These are phyloP conservation scores for Yponomeuta cagnagella DNA, from an alignment of 2,888 invertebrate species.

Conservation along the genomic window DNA sequence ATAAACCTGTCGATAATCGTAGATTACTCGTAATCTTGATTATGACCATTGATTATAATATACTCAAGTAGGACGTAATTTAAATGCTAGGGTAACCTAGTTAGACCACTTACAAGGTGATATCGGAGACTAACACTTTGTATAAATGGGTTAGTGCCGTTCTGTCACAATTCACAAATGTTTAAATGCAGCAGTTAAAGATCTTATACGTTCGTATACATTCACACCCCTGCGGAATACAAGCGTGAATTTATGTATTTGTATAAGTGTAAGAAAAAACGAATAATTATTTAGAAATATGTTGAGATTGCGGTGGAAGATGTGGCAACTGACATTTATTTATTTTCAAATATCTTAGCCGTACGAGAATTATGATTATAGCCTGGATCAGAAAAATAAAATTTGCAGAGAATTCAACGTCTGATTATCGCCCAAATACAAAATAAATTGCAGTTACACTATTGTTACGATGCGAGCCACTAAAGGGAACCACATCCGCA, in stretches of 20 bases:
- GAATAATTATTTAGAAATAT: too few species aligned
- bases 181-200: too few species aligned
- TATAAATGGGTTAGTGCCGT: background rate
- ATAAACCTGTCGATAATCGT: constrained; percentile 50
- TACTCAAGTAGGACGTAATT: constrained; percentile 56
- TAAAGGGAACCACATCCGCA: background rate
- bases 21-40: constrained; percentile 59
- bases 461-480: background rate
- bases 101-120: constrained; percentile 47
- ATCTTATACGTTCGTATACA: too few species aligned
- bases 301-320: too few species aligned
- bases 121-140: constrained; percentile 8
- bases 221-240: background rate
- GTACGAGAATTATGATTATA: too few species aligned
- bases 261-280: too few species aligned
- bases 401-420: too few species aligned
- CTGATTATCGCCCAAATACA: background rate
- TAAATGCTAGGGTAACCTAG: constrained; percentile 63
- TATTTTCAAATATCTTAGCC: too few species aligned
- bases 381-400: too few species aligned
- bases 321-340: too few species aligned
- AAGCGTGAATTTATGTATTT: background rate
- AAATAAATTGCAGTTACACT: background rate
- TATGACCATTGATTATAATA: constrained; percentile 53
- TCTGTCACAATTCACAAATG: constrained; percentile 22